Evolutionary conservation across 2,113 vertebrate genomes (phyloP).

Genomic region (Heteronetta atricapilla): DNA sequence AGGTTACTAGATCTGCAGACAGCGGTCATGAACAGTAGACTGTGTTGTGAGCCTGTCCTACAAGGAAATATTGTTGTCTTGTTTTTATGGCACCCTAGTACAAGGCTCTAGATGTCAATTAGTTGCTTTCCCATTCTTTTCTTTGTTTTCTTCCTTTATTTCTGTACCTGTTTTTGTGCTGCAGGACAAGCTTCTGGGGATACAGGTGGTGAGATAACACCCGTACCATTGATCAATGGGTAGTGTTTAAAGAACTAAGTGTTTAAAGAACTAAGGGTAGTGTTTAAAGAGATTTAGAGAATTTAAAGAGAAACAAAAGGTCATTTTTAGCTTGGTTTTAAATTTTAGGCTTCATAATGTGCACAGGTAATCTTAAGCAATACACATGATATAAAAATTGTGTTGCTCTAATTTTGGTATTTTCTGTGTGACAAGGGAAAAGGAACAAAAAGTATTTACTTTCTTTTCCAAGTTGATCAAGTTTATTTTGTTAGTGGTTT

Average conservation of each 20-base stretch:
- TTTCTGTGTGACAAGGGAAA: not conserved
- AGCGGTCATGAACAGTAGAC: not conserved
- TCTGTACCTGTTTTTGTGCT: not conserved
- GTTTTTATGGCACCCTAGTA: not conserved
- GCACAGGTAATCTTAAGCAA: not conserved
- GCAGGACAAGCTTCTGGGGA: not conserved
- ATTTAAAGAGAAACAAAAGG: not conserved
- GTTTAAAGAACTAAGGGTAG: too few species aligned
- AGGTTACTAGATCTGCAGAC: not conserved
- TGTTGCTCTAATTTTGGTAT: not conserved
- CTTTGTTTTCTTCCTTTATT: not conserved
- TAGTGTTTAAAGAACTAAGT: not conserved
- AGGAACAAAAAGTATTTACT: not conserved
- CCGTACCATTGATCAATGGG: not conserved
- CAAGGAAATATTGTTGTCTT: not conserved
- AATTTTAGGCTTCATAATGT: not conserved
- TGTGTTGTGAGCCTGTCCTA: not conserved
- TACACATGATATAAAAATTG: not conserved
- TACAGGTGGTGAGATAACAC: not conserved
- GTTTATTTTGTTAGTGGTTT: not conserved
- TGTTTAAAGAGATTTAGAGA: not conserved
- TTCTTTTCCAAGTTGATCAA: not conserved
- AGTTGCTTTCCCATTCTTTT: not conserved
- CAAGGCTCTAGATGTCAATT: not conserved
- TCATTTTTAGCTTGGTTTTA: not conserved